Conservation (phyloP, 2,888 invertebrate species). For the Fissipunctia ypsillon region DNA sequence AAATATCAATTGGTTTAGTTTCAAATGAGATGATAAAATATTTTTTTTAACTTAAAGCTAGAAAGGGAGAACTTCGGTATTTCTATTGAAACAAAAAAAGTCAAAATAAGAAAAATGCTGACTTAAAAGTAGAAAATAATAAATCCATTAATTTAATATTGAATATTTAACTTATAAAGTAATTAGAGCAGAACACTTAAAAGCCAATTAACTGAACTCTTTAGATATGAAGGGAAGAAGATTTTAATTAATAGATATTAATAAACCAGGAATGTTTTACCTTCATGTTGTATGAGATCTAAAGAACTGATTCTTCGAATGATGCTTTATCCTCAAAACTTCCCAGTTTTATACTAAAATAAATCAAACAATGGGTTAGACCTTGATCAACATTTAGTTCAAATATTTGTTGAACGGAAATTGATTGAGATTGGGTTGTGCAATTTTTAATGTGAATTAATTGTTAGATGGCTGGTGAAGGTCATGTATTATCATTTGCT, state of each 20-base stretch:
- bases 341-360: constrained; percentile 80
- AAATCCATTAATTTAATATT: not conserved
- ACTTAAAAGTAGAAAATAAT: not conserved
- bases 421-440: constrained; percentile 62
- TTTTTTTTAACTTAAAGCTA: no score
- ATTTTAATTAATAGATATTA: not conserved
- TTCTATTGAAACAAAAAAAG: not conserved
- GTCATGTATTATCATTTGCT: constrained; percentile 45
- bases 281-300: constrained; percentile 86
- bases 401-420: constrained; percentile 66
- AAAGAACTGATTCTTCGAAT: constrained; percentile 74
- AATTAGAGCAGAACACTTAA: constrained; percentile 2
- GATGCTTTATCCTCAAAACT: constrained; percentile 65
- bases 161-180: not conserved
- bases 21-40: not conserved
- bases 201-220: not conserved
- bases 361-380: constrained; percentile 72
- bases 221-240: not conserved
- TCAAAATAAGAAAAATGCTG: not conserved
- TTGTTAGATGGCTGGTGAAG: constrained; percentile 49
- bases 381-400: constrained; percentile 65
- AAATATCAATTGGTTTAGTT: not conserved
- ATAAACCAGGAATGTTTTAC: constrained; percentile 67
- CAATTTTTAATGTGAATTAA: constrained; percentile 64
- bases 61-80: not conserved